These are phyloP conservation scores for Plagodis pulveraria DNA, from an alignment of 2,888 invertebrate species.

Conservation along the genomic window DNA sequence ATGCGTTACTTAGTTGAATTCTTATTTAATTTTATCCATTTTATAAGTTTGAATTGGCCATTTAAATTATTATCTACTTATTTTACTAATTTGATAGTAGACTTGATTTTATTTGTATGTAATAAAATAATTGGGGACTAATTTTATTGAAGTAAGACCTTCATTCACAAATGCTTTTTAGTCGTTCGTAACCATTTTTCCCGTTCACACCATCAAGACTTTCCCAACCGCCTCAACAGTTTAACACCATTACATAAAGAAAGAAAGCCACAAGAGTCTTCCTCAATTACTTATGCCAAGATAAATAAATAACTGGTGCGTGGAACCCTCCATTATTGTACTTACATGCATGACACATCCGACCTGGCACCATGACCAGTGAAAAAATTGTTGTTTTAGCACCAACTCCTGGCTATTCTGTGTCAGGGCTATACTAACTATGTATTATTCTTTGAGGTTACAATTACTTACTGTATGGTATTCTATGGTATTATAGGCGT, in stretches of 20 bases:
- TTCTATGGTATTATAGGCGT: background rate
- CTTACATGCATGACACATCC: slow-evolving; percentile 14
- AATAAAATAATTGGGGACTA: too few species aligned
- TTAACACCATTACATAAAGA: slow-evolving; percentile 45
- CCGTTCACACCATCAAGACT: slow-evolving; percentile 23
- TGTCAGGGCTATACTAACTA: background rate
- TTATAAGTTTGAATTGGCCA: too few species aligned
- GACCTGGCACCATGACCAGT: slow-evolving; percentile 7
- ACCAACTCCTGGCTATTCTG: slow-evolving; percentile 1
- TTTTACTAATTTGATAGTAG: too few species aligned
- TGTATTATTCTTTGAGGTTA: background rate
- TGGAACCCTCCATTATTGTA: slow-evolving; percentile 37
- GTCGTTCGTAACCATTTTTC: background rate
- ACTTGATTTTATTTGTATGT: too few species aligned
- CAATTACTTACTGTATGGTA: background rate
- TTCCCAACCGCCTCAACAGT: slow-evolving; percentile 43
- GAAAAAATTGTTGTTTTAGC: slow-evolving; percentile 7
- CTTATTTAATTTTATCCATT: too few species aligned
- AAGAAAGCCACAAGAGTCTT: slow-evolving; percentile 61
- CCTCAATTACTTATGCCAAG: slow-evolving; percentile 71
- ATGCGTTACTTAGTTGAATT: too few species aligned
- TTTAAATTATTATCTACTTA: too few species aligned
- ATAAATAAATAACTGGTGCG: slow-evolving; percentile 60
- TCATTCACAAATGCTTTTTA: too few species aligned
- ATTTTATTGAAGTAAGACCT: too few species aligned